Evolutionary conservation across 2,888 invertebrate genomes (phyloP), one percentile per base, ranked within the genome.

Genomic region (Folsomia manolachei): DNA sequence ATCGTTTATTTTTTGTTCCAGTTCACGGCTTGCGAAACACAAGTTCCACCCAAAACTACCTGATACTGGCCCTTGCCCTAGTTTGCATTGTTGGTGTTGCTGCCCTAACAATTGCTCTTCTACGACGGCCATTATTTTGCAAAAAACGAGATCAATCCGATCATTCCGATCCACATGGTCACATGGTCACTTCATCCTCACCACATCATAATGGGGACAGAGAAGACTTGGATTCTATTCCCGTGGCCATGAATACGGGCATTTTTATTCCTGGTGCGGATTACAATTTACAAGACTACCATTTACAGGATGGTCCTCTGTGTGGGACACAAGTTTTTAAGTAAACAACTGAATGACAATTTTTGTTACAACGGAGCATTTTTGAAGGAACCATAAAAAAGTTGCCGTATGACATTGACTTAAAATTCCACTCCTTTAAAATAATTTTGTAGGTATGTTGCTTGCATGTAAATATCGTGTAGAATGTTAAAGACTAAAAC

Each of bases 241-340:
- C 79, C 9, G 76, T 79, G 63, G 79, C 79, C 66, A 81, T 81
- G 81, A 81, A 81, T 74, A 80, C 81, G 14, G 81, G 81, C 11
- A 81, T 81, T 21, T 81, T 81, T 63, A 70, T 81, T 24, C 81
- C 81, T 2, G 80, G 79, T 52, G 77, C 73, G 26, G 75, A 74
- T 25, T 81, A 81, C 53, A 76, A 80, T 53, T 70, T 79, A 23
- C 79, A 81, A 66, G 80, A 80, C 70, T 78, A 77, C 67, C 77
- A 80, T 63, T 77, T 80, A 60, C 81, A 81, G 74, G 80, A 80
- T 24, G 69, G 71, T 52, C 78, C 81, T n/a, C 72, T 81, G 25
- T 78, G 78, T 21, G 81, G 81, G 1, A 81, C 81, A 27, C 74
- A 78, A 23, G 79, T 81, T 62, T 81, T 81, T 75, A 81, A 80